phyloP scores from a whole-genome alignment of 2,113 vertebrate species.

The Myodes glareolus region DNA sequence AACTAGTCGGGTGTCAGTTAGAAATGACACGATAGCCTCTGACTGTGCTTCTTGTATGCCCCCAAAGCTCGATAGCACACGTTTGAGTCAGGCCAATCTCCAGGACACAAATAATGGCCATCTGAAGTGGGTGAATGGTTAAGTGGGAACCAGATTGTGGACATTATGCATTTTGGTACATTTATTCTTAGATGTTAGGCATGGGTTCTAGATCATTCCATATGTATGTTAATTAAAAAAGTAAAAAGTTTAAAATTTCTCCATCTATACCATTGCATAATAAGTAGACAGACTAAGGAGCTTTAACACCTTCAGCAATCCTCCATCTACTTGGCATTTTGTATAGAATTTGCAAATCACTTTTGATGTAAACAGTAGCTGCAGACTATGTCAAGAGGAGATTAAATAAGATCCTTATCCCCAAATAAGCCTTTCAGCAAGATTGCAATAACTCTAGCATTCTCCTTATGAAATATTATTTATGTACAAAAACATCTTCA shows the following conservation, averaged over 20 bases:
- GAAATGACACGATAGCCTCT: background rate
- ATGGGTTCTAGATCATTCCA: background rate
- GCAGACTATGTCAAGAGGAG: constrained; percentile 73
- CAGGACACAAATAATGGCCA: background rate
- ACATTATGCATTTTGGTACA: background rate
- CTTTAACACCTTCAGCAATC: constrained; percentile 69
- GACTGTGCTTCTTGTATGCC: background rate
- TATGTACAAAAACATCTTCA: constrained; percentile 34
- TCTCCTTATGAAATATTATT: constrained; percentile 51
- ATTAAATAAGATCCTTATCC: constrained; percentile 69
- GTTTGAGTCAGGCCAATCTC: constrained; percentile 10
- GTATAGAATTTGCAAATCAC: constrained; percentile 73
- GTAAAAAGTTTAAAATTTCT: constrained; percentile 3
- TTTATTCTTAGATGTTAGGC: background rate
- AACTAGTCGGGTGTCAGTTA: background rate
- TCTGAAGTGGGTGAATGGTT: background rate
- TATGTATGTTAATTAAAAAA: background rate
- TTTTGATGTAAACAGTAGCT: constrained; percentile 75
- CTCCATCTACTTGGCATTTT: constrained; percentile 62
- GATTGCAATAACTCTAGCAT: constrained; percentile 55
- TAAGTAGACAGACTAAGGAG: constrained; percentile 69
- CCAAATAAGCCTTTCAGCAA: constrained; percentile 68
- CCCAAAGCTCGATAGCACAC: background rate
- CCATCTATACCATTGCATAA: constrained; percentile 56
- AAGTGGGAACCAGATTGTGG: background rate